Percentiles rank a stretch among this genome's conserved stretches.
Evolutionary conservation across 1,140 invertebrate species (phyloP).

Genomic region (Tribolium madens): DNA sequence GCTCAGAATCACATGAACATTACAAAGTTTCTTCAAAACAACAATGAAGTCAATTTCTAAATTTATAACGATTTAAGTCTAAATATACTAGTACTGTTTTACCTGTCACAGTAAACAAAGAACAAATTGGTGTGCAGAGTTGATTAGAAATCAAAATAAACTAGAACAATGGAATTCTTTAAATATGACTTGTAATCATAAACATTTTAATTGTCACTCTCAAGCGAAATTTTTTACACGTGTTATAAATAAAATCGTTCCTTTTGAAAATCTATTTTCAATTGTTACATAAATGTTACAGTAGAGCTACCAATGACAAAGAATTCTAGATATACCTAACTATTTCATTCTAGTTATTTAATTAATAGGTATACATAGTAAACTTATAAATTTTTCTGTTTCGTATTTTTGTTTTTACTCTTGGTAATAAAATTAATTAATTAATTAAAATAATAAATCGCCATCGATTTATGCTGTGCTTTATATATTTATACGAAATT

Average conservation of each 20-base stretch:
- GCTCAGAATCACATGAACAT: conserved; percentile 5
- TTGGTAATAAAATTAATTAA: too few species aligned
- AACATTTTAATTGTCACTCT: conserved; percentile 11
- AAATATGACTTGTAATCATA: neutral
- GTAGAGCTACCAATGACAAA: too few species aligned
- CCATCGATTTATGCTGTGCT: too few species aligned
- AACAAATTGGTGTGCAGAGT: neutral
- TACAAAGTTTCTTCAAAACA: neutral
- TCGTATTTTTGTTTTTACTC: too few species aligned
- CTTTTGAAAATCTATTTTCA: neutral
- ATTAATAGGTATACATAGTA: too few species aligned
- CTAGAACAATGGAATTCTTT: neutral
- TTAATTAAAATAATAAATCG: too few species aligned
- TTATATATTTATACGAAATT: too few species aligned
- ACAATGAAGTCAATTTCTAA: neutral
- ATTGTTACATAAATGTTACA: too few species aligned
- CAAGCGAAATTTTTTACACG: neutral
- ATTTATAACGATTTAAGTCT: neutral
- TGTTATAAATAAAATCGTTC: neutral
- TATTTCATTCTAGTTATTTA: too few species aligned
- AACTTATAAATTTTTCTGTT: too few species aligned
- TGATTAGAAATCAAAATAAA: neutral
- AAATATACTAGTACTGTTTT: neutral
- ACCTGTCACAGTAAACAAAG: neutral
- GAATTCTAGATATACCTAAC: too few species aligned